Base-by-base conservation (phyloP, 2,113 vertebrate species). In the Mus pahari region DNA sequence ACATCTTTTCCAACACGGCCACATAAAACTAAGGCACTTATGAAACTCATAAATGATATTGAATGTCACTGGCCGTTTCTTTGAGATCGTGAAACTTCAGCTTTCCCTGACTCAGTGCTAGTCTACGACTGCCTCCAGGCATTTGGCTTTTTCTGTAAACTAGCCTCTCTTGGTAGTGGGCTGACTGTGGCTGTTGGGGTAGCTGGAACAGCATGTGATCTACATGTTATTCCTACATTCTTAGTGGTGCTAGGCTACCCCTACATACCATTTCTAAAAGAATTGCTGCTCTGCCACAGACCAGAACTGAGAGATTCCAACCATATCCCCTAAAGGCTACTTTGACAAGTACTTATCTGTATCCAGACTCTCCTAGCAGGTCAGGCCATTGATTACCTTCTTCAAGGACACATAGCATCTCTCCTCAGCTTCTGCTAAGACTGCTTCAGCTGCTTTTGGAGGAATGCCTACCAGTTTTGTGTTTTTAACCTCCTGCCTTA, bases 301-400 rank as follows among this genome's bases (percentile, higher is more conserved):
- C 14, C 58, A 39, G 55, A 60, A 60, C 55, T 84, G 81, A 84
- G 81, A 45, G 64, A 83, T 42, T 16, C 4, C 19, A 89, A 66
- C 36, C 68, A 55, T 10, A 53, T 42, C 81, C 74, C 42, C 74
- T 58, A 55, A 83, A 71, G 74, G 14, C 50, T 78, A 39, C 26
- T 50, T 78, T 55, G 92, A 75, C 91, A 28, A 58, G 42, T 55
- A 22, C 39, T 24, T 64, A 50, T 78, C 48, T 71, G 86, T 79
- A 20, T 9, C 58, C 33, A 45, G 19, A 78, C 42, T 53, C 24
- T 70, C 78, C 36, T 78, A 60, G 53, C 8, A 36, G 20, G 9
- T 89, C 93, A 94, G 70, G 70, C 22, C 81, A 94, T 89, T 62
- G 42, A 71, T 92, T 83, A 45, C 88, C 71, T 87, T 89, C 60